These are phyloP conservation scores for Polyommatus icarus DNA, from an alignment of 2,888 invertebrate species.

Conservation along the genomic window DNA sequence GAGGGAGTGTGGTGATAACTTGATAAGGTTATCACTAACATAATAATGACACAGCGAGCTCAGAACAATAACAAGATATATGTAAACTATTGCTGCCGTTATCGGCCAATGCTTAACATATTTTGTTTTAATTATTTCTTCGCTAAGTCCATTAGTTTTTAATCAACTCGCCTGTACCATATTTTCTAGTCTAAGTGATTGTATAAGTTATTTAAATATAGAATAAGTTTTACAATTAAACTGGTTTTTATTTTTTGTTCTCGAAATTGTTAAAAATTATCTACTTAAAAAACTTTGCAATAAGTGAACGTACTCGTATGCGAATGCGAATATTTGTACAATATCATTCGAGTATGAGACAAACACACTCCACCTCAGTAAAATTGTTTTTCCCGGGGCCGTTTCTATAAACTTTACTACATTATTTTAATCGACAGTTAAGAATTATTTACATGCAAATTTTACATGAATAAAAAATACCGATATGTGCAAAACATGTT, in stretches of 20 bases:
- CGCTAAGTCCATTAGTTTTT: constrained; percentile 11
- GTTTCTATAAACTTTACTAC: background rate
- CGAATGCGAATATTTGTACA: background rate
- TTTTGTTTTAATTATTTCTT: background rate
- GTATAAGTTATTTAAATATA: constrained; percentile 40
- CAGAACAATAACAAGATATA: constrained; percentile 30
- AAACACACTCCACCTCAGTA: background rate
- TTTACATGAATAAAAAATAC: too few relatives aligned
- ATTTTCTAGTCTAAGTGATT: constrained; percentile 50
- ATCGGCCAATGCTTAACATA: background rate
- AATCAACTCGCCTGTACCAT: constrained; percentile 11
- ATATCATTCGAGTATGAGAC: background rate
- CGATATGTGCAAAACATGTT: background rate
- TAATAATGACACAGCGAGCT: constrained; percentile 33
- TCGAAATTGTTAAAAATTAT: background rate
- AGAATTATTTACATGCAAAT: too few relatives aligned
- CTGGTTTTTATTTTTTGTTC: constrained; percentile 19
- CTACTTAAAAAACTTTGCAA: background rate
- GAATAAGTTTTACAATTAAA: constrained; percentile 29
- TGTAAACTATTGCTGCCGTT: constrained; percentile 10
- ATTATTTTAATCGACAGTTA: too few relatives aligned
- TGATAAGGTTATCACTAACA: constrained; percentile 38
- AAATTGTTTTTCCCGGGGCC: background rate
- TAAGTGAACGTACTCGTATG: background rate
- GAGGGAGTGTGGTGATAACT: constrained; percentile 37